phyloP scores from a whole-genome alignment of 2,797 vertebrate species.

The Neosilurus hyrtlii region DNA sequence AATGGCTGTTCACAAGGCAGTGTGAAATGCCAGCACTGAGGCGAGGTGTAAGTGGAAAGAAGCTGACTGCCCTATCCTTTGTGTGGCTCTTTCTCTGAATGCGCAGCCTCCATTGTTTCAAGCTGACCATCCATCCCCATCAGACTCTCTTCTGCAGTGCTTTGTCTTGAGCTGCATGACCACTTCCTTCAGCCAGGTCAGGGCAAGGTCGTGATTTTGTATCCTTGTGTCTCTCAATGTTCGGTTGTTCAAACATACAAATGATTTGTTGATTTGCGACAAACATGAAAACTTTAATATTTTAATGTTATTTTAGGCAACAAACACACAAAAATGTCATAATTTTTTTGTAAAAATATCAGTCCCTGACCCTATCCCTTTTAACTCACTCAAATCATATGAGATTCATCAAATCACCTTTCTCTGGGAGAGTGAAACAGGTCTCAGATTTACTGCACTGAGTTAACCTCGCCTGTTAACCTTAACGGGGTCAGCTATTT shows the following conservation, averaged over 20 bases:
- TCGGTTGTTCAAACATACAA: conserved; percentile 62
- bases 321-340: neutral
- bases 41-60: conserved; percentile 71
- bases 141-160: conserved; percentile 75
- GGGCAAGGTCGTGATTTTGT: conserved; percentile 81
- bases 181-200: conserved; percentile 81
- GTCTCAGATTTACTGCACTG: conserved; percentile 46
- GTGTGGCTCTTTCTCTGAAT: conserved; percentile 73
- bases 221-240: conserved; percentile 62
- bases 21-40: conserved; percentile 81
- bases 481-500: conserved; percentile 65
- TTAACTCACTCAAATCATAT: conserved; percentile 5
- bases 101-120: conserved; percentile 74
- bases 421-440: neutral
- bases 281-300: neutral
- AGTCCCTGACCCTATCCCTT: neutral
- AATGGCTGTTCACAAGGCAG: conserved; percentile 78
- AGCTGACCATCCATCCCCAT: conserved; percentile 70
- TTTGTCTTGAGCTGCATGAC: conserved; percentile 77
- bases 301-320: neutral
- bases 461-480: conserved; percentile 62
- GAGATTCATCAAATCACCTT: conserved; percentile 16
- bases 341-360: neutral
- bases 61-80: conserved; percentile 71
- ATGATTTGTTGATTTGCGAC: neutral